Evolutionary conservation across 2,113 vertebrate genomes (phyloP), one percentile per base, ranked within the genome.

Genomic region (Lophochroa leadbeateri): DNA sequence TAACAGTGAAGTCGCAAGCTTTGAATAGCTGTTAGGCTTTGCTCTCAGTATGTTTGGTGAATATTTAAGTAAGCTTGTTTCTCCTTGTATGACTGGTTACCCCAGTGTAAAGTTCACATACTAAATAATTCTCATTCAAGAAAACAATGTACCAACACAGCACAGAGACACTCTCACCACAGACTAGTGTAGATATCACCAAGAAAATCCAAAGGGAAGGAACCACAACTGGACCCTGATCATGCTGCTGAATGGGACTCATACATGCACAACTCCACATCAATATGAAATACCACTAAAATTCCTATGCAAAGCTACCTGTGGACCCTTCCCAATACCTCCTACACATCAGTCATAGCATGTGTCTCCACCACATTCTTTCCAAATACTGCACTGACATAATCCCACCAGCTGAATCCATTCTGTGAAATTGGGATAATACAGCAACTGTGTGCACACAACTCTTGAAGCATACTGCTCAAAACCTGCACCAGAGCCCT

Each of bases 201-300:
- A 49, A 70, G 17, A 47, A 67, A 82, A 49, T 5, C 25, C 6
- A 52, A 7, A 2, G 13, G 13, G 18, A 29, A n/a, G 10, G 46
- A 90, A 24, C 10, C 46, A 74, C 5, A 16, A 6, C 13, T 8
- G n/a, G 25, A 43, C 18, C 14, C 37, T 35, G 35, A 53, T 67
- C 8, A 1, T 17, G 37, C 28, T 82, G 37, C 9, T 69, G n/a
- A 35, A 8, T 7, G 20, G 13, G 41, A 64, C 47, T 35, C n/a
- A 27, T 28, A 44, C 3, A 0, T 4, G 3, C 7, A 2, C 2
- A 18, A 67, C n/a, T 53, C 24, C 43, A 17, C 1, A 2, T 47
- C 29, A 55, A 1, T 9, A 21, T 2, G 16, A 90, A 76, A 80
- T 49, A 5, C 10, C 17, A 80, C 63, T 37, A 28, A 58, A 86